Evolutionary conservation across 2,888 invertebrate species (phyloP).

Genomic region (Diloba caeruleocephala): DNA sequence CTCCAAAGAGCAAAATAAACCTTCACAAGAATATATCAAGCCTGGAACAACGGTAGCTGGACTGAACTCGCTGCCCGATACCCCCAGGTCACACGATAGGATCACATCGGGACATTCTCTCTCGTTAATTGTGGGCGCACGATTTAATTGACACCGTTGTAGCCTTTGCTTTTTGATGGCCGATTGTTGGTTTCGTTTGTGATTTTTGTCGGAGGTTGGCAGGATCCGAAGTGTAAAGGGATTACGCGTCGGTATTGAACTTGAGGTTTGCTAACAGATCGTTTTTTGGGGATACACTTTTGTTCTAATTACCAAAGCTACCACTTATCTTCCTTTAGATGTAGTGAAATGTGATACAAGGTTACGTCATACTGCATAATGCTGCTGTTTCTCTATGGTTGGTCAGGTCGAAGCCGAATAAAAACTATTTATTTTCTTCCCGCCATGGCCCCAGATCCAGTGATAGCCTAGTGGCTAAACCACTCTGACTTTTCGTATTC

Average conservation of each 20-base stretch:
- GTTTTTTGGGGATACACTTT: no score
- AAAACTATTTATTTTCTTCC: no score
- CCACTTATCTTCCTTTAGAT: no score
- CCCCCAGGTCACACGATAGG: conserved; percentile 82
- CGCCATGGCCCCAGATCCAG: no score
- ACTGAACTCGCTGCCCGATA: conserved; percentile 80
- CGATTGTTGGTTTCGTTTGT: conserved; percentile 47
- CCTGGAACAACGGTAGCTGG: conserved; percentile 77
- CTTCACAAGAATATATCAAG: conserved; percentile 81
- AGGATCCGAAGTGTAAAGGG: conserved; percentile 7
- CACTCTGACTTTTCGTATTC: no score
- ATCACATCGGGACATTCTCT: conserved; percentile 79
- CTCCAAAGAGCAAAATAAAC: conserved; percentile 66
- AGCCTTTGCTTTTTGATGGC: conserved; percentile 43
- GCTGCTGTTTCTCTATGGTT: no score
- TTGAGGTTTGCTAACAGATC: no score
- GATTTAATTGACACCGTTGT: conserved; percentile 79
- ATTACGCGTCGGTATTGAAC: neutral
- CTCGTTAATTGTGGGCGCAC: conserved; percentile 78
- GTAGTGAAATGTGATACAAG: no score
- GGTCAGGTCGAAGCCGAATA: no score
- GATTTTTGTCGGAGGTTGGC: conserved; percentile 2
- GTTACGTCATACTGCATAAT: no score
- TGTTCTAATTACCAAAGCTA: no score
- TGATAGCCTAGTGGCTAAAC: no score